A percentile compares a stretch with the other conserved stretches of the same genome.
phyloP scores from a whole-genome alignment of 1,140 invertebrate genomes.

The Centruroides sculpturatus region DNA sequence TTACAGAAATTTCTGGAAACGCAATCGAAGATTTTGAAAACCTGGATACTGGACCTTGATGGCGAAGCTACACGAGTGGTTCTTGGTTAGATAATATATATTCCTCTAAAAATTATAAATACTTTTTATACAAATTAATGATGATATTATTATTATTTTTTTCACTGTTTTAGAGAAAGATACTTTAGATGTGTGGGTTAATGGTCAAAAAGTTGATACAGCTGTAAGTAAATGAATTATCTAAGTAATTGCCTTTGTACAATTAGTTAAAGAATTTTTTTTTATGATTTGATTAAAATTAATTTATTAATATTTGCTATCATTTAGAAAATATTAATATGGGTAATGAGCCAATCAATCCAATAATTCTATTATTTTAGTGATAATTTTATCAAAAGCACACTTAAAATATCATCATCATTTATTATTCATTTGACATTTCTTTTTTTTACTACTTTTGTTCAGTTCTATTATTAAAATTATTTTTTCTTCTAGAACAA shows the following conservation, averaged over 20 bases:
- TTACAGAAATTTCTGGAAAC: slow-evolving; percentile 61
- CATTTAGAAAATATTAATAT: no score
- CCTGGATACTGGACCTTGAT: slow-evolving; percentile 39
- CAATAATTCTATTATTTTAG: no score
- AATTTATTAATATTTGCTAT: no score
- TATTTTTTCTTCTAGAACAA: neutral
- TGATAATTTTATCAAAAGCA: no score
- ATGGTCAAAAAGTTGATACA: slow-evolving; percentile 50
- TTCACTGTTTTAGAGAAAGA: slow-evolving; percentile 48
- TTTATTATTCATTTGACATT: neutral
- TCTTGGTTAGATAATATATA: slow-evolving; percentile 39
- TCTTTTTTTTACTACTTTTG: no score
- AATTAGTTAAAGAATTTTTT: no score
- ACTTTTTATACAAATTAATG: no score
- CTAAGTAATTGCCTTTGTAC: no score
- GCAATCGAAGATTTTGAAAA: slow-evolving; percentile 49
- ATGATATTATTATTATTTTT: neutral
- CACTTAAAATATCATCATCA: neutral
- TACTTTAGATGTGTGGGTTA: slow-evolving; percentile 59
- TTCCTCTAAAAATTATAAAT: no score
- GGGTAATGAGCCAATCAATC: no score
- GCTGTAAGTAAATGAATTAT: slow-evolving; percentile 27
- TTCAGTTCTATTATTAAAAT: neutral
- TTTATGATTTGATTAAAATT: no score
- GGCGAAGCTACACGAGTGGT: slow-evolving; percentile 42